Conservation (phyloP, 1,140 invertebrate species). For the Trichomalopsis sarcophagae region DNA sequence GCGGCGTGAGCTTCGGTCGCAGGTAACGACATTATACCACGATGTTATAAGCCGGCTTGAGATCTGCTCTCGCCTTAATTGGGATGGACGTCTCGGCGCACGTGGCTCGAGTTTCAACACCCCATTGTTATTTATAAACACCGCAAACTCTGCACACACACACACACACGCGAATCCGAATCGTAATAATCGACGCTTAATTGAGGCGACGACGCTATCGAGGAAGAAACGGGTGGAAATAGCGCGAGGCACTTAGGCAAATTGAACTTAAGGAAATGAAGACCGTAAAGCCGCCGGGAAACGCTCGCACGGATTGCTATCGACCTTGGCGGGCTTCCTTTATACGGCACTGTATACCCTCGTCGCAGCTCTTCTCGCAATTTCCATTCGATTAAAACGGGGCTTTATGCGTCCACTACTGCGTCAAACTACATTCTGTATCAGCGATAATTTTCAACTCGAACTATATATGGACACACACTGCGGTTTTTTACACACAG, state of each 20-base stretch:
- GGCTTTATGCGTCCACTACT: background rate
- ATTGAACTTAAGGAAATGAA: slow-evolving; percentile 65
- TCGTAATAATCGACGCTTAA: background rate
- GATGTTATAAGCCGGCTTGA: background rate
- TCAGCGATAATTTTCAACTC: too few relatives aligned
- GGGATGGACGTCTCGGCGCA: background rate
- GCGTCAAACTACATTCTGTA: too few relatives aligned
- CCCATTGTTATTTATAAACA: too few relatives aligned
- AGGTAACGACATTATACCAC: background rate
- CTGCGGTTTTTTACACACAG: too few relatives aligned
- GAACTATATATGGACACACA: too few relatives aligned
- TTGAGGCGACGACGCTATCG: background rate
- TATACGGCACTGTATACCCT: background rate
- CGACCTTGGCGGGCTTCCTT: slow-evolving; percentile 49
- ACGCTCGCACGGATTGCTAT: slow-evolving; percentile 54
- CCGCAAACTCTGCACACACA: too few relatives aligned
- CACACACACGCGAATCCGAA: too few relatives aligned
- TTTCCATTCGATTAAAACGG: slow-evolving; percentile 34
- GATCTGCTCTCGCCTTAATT: slow-evolving; percentile 23
- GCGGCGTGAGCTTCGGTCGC: background rate
- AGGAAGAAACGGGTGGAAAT: background rate
- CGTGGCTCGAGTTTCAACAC: background rate
- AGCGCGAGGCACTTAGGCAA: slow-evolving; percentile 58
- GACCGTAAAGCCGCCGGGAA: slow-evolving; percentile 53
- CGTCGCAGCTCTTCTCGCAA: background rate